Base-by-base conservation (phyloP, 2,113 vertebrate species). In the Aptenodytes forsteri region DNA sequence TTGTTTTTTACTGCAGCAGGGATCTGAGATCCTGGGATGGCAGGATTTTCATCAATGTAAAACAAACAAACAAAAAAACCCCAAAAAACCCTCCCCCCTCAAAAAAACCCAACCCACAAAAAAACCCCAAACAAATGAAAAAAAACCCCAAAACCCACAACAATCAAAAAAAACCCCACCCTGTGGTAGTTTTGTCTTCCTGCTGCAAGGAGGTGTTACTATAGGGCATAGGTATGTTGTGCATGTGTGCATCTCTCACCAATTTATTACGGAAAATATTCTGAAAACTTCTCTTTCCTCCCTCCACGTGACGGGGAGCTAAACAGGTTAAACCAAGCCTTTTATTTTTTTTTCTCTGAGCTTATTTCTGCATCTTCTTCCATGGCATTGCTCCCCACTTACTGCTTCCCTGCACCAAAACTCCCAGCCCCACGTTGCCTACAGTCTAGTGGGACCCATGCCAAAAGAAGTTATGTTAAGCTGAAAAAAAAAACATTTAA, bases 231-330 rank as follows among this genome's bases (percentile, higher is more conserved):
- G n/a, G 16, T 7, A 27, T 12, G 7, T n/a, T 69, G 22, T 77
- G 18, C 8, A 6, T 3, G 1, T 44, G 13, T 2, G 1, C 12
- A 18, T 13, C 10, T 52, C 7, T 22, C 25, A 18, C 20, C 6
- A 25, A 9, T 49, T 46, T 32, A 23, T 23, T 14, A 16, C 6
- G 9, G 29, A 49, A 71, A 59, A 66, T 32, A 47, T 11, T 52
- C 47, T 52, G 40, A 11, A 46, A 67, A 40, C 36, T 34, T 30
- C 5, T 25, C 8, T 66, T 66, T 38, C 13, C 13, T 64, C 25
- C 17, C 10, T 52, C 30, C 17, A 8, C 6, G 5, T 32, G 1
- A 2, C 1, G 4, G 5, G 7, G 40, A 18, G 6, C 32, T 32
- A 38, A 80, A 89, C 1, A 8, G 13, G 11, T 62, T 84, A 38